A percentile compares a stretch with the other conserved stretches of the same genome.
These are phyloP conservation scores for Aphaenogaster rudis DNA, from an alignment of 1,140 invertebrate species.

Conservation along the genomic window DNA sequence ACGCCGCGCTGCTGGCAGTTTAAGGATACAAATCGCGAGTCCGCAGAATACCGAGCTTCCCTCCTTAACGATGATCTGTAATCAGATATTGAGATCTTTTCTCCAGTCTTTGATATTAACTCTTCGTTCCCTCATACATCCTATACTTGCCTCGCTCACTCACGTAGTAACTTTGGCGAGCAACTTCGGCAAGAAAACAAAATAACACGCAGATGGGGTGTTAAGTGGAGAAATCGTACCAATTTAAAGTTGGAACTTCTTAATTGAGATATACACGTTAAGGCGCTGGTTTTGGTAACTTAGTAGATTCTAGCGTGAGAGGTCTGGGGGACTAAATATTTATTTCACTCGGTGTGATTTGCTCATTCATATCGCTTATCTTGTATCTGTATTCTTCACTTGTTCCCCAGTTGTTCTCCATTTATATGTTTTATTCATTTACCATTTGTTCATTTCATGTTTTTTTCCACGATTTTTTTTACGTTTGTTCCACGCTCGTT, in stretches of 20 bases:
- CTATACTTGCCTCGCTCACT: not conserved
- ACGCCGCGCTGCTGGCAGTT: not conserved
- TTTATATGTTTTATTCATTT: not conserved
- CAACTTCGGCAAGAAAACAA: slow-evolving; percentile 3
- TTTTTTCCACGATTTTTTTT: not conserved
- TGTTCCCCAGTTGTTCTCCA: not conserved
- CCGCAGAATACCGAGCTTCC: not conserved
- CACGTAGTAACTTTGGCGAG: not conserved
- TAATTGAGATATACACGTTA: slow-evolving; percentile 18
- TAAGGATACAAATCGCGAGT: not conserved
- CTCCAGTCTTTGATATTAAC: not conserved
- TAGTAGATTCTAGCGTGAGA: not conserved
- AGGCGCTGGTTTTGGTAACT: not conserved
- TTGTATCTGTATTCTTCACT: not conserved
- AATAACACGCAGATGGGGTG: not conserved
- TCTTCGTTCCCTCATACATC: not conserved
- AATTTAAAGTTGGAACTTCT: slow-evolving; percentile 24
- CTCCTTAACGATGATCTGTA: not conserved
- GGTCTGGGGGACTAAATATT: not conserved
- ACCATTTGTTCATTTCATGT: not conserved
- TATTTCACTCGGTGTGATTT: not conserved
- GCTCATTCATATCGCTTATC: not conserved
- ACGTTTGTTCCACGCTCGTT: not conserved
- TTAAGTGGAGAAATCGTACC: slow-evolving; percentile 4
- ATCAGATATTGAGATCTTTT: not conserved